Base-by-base conservation (phyloP, 2,113 vertebrate genomes). In the Amblyopsis rosae region DNA sequence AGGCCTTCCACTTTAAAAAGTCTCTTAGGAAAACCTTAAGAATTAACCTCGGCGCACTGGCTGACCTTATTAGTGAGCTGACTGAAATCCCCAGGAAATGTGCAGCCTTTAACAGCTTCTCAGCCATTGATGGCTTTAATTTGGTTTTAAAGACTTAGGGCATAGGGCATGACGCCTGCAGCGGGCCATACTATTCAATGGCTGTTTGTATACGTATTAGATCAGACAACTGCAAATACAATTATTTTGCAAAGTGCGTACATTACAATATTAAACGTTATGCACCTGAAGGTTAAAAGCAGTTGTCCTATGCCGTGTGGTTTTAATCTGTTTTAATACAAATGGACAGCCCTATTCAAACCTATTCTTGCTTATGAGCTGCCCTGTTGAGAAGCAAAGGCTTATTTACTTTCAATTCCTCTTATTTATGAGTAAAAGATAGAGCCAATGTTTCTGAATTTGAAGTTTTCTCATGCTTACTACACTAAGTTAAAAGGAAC, bases 1-100 rank as follows among this genome's bases (percentile, higher is more conserved):
- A 41, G 35, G 35, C 35, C 1, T 5, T 10, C 69, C 41, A 48
- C 16, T 11, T 3, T 15, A 9, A 16, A 45, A 13, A n/a, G 9
- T 74, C 71, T 72, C 65, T n/a, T 46, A 68, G 46, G 10, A 68
- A 67, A 55, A 69, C 62, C 54, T 77, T 63, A 78, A 71, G 61
- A 70, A 82, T 82, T 73, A 73, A 83, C 76, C 71, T 69, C 60
- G 59, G 41, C 51, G 12, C 62, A 53, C 1, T 51, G 59, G 16
- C 46, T 76, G 62, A 77, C 67, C 66, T 80, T 73, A 59, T 82
- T 78, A 80, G 51, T 60, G 67, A 50, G 17, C 32, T 54, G 55
- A 62, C 17, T 60, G 41, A 67, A 61, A 82, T 83, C 67, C 78
- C 62, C 63, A 79, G 72, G 67, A 74, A 85, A 76, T 71, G 58